These are phyloP conservation scores for Himalopsyche phryganea DNA, from an alignment of 1,140 invertebrate species.

Conservation along the genomic window DNA sequence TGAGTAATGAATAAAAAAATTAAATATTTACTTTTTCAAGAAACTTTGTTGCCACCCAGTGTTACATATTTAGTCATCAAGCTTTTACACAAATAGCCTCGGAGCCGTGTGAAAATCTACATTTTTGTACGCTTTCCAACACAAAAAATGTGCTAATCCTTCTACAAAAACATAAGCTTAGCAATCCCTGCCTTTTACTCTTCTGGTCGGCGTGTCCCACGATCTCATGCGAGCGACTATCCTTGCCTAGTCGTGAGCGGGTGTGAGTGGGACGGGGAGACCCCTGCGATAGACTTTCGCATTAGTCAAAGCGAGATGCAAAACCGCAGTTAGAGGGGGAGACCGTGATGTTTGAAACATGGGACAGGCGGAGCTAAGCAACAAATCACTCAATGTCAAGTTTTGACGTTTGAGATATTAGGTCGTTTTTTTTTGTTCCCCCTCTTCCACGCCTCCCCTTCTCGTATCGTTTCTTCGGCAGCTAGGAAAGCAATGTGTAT, in stretches of 20 bases:
- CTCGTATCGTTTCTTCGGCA: conserved; percentile 11
- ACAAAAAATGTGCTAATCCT: no score
- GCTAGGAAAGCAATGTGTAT: no score
- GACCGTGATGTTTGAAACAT: conserved; percentile 55
- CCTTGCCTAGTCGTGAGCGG: conserved; percentile 11
- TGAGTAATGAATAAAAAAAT: no score
- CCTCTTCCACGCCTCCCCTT: conserved; percentile 42
- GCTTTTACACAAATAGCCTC: no score
- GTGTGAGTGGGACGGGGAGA: conserved; percentile 29
- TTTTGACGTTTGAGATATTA: conserved; percentile 58
- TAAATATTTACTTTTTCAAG: no score
- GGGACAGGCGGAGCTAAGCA: conserved; percentile 55
- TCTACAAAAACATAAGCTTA: not conserved
- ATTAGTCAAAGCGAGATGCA: conserved; percentile 38
- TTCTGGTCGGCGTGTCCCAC: conserved; percentile 21
- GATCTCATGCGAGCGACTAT: conserved; percentile 15
- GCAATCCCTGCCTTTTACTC: conserved; percentile 17
- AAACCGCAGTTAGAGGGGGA: conserved; percentile 37
- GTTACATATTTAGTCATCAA: no score
- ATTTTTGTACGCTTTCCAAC: no score
- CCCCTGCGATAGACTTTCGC: not conserved
- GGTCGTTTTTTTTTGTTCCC: conserved; percentile 53
- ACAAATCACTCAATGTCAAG: conserved; percentile 57
- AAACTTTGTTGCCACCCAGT: no score
- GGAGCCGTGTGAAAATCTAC: no score